Conservation (phyloP, 2,797 vertebrate species). For the Bradypodion pumilum region DNA sequence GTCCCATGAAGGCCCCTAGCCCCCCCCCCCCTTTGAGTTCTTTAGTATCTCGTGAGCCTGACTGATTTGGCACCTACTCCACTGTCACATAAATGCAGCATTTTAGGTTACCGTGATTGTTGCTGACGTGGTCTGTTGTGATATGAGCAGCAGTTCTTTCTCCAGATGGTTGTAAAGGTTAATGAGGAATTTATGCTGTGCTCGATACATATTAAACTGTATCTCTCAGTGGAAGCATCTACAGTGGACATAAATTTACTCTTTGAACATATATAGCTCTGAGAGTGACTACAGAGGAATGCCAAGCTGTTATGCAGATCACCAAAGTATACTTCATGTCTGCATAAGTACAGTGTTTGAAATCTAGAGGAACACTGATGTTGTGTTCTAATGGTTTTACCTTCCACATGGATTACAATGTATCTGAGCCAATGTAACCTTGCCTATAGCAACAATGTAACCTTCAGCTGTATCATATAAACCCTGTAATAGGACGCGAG, state of each 20-base stretch:
- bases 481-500: too few relatives aligned
- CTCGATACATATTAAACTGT: conserved; percentile 64
- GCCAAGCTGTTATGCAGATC: conserved; percentile 59
- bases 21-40: background rate
- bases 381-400: too few relatives aligned
- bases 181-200: conserved; percentile 68
- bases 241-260: conserved; percentile 56
- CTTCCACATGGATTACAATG: too few relatives aligned
- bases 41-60: conserved; percentile 6
- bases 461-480: too few relatives aligned
- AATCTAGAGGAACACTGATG: too few relatives aligned
- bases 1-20: background rate
- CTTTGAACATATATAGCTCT: conserved; percentile 69
- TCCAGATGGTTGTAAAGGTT: conserved; percentile 70
- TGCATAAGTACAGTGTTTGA: conserved; percentile 7
- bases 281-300: conserved; percentile 59
- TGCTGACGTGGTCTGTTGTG: conserved; percentile 40
- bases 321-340: conserved; percentile 13
- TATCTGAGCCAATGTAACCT: too few relatives aligned
- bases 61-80: conserved; percentile 37
- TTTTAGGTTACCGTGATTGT: conserved; percentile 38
- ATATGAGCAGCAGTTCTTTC: conserved; percentile 57
- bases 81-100: conserved; percentile 27
- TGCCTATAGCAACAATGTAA: too few relatives aligned
- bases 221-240: conserved; percentile 62